Conservation (phyloP, 2,113 vertebrate genomes). For the Stigmatopora argus region DNA sequence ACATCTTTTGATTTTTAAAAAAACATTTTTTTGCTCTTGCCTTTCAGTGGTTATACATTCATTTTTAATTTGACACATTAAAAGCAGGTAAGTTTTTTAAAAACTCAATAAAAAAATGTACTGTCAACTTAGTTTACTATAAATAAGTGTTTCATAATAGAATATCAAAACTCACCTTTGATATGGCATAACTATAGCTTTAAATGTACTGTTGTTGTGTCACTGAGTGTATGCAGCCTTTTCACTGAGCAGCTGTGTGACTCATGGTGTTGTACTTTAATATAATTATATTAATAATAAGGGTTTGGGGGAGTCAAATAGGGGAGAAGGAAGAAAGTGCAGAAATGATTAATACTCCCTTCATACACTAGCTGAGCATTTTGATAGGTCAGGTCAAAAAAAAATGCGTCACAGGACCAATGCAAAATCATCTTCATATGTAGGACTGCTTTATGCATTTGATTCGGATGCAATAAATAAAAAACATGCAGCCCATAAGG, state of each 20-base stretch:
- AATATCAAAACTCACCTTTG: background rate
- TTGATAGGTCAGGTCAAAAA: background rate
- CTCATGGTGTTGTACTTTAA: constrained; percentile 63
- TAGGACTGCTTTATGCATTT: background rate
- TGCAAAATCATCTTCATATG: background rate
- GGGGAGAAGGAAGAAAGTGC: constrained; percentile 55
- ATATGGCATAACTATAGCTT: background rate
- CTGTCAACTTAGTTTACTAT: background rate
- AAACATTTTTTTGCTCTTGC: background rate
- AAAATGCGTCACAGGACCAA: background rate
- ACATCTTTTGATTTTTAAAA: too few relatives aligned
- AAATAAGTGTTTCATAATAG: background rate
- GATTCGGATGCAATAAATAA: background rate
- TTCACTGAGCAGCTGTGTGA: constrained; percentile 62
- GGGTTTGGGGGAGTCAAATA: constrained; percentile 49
- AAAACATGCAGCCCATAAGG: background rate
- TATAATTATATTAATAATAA: constrained; percentile 20
- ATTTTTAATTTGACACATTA: constrained; percentile 29
- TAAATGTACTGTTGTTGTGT: constrained; percentile 36
- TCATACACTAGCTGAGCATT: background rate
- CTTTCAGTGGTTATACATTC: constrained; percentile 27
- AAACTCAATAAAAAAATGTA: constrained; percentile 5
- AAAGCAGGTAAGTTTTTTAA: constrained; percentile 7
- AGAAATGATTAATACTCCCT: constrained; percentile 1
- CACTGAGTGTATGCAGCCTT: constrained; percentile 34